These are phyloP conservation scores for Phalera bucephala DNA, from an alignment of 2,888 invertebrate genomes.

Conservation along the genomic window DNA sequence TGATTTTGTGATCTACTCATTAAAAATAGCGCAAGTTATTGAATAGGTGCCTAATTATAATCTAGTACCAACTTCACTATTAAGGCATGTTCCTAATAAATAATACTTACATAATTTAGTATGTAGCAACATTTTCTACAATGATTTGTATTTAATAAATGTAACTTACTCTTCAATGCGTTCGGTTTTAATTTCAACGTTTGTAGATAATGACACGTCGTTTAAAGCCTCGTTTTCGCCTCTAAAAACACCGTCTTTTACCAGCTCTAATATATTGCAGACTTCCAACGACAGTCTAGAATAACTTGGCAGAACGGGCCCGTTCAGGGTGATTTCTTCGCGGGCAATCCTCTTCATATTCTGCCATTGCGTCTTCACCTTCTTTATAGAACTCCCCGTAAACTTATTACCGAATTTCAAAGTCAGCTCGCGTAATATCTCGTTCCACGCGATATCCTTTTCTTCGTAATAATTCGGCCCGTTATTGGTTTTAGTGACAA, in stretches of 20 bases:
- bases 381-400: conserved; percentile 64
- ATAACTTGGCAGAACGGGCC: conserved; percentile 52
- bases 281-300: conserved; percentile 66
- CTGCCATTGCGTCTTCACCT: conserved; percentile 79
- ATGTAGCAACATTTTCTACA: too few species aligned
- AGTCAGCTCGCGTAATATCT: conserved; percentile 60
- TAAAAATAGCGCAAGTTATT: too few species aligned
- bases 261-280: conserved; percentile 61
- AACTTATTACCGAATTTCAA: conserved; percentile 69
- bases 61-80: too few species aligned
- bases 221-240: conserved; percentile 49
- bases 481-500: conserved; percentile 67
- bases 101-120: too few species aligned
- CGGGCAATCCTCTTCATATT: conserved; percentile 78
- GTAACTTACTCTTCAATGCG: conserved; percentile 70
- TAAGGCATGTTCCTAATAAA: too few species aligned
- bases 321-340: conserved; percentile 63
- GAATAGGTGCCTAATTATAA: too few species aligned
- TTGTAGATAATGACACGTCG: conserved; percentile 51
- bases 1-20: too few species aligned
- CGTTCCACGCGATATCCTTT: conserved; percentile 74
- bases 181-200: conserved; percentile 72
- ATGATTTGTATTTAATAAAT: too few species aligned
- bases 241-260: conserved; percentile 58
- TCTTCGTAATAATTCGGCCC: conserved; percentile 72